phyloP scores from a whole-genome alignment of 2,113 vertebrate genomes.

The Entomyzon cyanotis region DNA sequence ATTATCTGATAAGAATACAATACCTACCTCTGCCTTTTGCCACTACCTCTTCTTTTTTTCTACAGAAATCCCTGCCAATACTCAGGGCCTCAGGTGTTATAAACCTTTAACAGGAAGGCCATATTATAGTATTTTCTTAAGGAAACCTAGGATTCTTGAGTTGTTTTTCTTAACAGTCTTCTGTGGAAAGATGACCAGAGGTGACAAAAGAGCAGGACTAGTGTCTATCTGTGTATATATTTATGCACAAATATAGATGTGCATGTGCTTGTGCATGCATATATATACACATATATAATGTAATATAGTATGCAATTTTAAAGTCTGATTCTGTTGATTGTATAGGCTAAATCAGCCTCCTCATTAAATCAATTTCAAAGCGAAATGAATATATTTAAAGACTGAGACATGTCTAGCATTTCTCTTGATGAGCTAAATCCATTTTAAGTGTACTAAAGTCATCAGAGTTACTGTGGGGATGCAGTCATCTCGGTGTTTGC shows the following conservation, averaged over 20 bases:
- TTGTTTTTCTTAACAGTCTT: background rate
- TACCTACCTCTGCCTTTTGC: background rate
- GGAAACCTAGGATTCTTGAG: background rate
- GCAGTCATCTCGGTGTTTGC: background rate
- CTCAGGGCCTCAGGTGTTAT: background rate
- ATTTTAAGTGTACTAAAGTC: slow-evolving; percentile 4
- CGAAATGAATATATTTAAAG: slow-evolving; percentile 58
- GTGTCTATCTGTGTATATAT: background rate
- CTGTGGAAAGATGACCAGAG: background rate
- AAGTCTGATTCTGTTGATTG: slow-evolving; percentile 47
- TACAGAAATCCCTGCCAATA: background rate
- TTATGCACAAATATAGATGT: background rate
- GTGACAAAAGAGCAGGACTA: background rate
- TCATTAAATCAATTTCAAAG: slow-evolving; percentile 62
- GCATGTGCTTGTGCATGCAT: background rate
- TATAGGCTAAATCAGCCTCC: slow-evolving; percentile 39
- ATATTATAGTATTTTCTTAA: background rate
- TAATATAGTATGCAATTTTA: slow-evolving; percentile 26
- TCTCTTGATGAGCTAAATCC: slow-evolving; percentile 49
- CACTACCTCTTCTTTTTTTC: background rate
- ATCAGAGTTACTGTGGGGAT: background rate
- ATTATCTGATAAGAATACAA: background rate
- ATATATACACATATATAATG: slow-evolving; percentile 23
- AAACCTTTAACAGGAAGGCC: background rate
- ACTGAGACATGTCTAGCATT: slow-evolving; percentile 54